Percentiles rank a stretch among this genome's conserved stretches.
These are phyloP conservation scores for Gallinago undulata DNA, from an alignment of 2,113 vertebrate species.

Conservation along the genomic window DNA sequence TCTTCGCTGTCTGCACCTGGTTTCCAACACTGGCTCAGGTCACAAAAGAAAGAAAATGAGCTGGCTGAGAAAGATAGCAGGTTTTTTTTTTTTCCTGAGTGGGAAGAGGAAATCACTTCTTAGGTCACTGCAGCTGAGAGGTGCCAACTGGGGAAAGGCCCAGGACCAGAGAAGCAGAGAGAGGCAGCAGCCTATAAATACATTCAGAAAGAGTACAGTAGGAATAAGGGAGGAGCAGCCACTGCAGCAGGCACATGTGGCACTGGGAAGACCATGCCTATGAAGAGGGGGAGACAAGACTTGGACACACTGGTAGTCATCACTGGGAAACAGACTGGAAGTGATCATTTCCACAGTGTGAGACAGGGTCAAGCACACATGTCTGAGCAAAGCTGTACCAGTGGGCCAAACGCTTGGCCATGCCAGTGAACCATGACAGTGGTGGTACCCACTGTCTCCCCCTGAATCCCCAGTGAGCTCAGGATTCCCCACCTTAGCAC, in stretches of 20 bases:
- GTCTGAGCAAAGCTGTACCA: fast-evolving
- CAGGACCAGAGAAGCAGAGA: background rate
- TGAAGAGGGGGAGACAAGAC: background rate
- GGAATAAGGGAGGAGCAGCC: background rate
- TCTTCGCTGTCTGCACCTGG: slow-evolving; percentile 6
- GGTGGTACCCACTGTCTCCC: background rate
- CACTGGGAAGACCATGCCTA: background rate
- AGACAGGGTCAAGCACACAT: background rate
- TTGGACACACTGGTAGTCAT: background rate
- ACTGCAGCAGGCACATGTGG: fast-evolving
- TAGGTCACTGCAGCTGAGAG: background rate
- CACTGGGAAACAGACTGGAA: background rate
- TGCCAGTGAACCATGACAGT: background rate
- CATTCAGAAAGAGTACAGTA: background rate
- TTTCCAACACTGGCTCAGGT: background rate
- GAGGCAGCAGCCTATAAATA: background rate
- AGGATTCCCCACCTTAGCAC: background rate
- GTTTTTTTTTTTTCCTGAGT: background rate
- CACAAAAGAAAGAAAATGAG: background rate
- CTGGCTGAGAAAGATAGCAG: background rate
- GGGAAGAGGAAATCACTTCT: background rate
- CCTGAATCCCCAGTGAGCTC: background rate
- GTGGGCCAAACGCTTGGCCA: background rate
- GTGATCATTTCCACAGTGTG: background rate
- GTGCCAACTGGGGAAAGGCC: background rate